phyloP scores from a whole-genome alignment of 2,888 invertebrate genomes.

The Xanthostigma xanthostigma region DNA sequence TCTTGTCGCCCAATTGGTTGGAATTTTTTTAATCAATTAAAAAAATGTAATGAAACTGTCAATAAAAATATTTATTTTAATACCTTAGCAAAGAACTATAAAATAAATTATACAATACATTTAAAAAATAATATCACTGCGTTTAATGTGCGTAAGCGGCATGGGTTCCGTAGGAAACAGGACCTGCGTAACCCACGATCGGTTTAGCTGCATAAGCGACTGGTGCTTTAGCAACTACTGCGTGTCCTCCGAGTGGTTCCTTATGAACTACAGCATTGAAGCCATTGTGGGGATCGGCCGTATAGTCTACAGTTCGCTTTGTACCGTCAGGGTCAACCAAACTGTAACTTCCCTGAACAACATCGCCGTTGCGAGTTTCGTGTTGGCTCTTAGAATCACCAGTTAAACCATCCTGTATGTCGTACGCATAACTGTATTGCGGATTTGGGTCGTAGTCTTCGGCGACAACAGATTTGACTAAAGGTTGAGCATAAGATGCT shows the following conservation, averaged over 20 bases:
- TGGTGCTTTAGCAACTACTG: slow-evolving; percentile 11
- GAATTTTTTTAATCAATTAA: too few relatives aligned
- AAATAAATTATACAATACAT: background rate
- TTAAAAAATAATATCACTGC: background rate
- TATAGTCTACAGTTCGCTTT: slow-evolving; percentile 44
- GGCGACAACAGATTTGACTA: slow-evolving; percentile 24
- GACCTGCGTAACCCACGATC: slow-evolving; percentile 3
- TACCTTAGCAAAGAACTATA: background rate
- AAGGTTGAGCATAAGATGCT: slow-evolving; percentile 23
- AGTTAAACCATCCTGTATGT: slow-evolving; percentile 49
- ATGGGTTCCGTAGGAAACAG: slow-evolving; percentile 9
- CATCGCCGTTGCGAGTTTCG: slow-evolving; percentile 40
- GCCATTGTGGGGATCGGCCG: slow-evolving; percentile 48
- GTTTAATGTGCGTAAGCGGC: background rate
- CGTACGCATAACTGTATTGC: slow-evolving; percentile 52
- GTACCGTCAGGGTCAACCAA: slow-evolving; percentile 49
- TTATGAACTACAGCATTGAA: slow-evolving; percentile 53
- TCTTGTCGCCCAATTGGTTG: too few relatives aligned
- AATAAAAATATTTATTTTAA: slow-evolving; percentile 2
- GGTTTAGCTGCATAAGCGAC: background rate
- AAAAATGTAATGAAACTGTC: too few relatives aligned
- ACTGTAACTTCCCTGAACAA: slow-evolving; percentile 49
- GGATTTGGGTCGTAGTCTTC: slow-evolving; percentile 46
- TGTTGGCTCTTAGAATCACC: slow-evolving; percentile 40
- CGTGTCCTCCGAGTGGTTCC: slow-evolving; percentile 30